Percentiles rank a stretch among this genome's conserved stretches.
phyloP scores from a whole-genome alignment of 2,113 vertebrate species.

The Platysteira castanea region DNA sequence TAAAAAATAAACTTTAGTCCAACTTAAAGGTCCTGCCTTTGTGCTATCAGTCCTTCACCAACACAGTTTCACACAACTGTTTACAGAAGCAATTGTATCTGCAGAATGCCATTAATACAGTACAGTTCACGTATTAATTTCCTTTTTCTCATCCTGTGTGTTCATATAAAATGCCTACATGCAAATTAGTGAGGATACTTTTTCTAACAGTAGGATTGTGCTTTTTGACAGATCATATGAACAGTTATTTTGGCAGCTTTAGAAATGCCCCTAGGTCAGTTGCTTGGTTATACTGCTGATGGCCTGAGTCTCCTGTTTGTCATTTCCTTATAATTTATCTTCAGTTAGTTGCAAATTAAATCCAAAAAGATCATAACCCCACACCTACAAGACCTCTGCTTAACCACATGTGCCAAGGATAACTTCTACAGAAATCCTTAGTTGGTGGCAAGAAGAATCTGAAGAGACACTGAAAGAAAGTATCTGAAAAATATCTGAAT shows the following conservation, averaged over 20 bases:
- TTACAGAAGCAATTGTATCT: not conserved
- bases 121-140: not conserved
- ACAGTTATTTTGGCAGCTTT: slow-evolving; percentile 41
- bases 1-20: not conserved
- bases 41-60: not conserved
- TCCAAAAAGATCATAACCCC: not conserved
- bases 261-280: slow-evolving; percentile 8
- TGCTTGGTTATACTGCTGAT: slow-evolving; percentile 26
- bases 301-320: not conserved
- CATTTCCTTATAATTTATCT: slow-evolving; percentile 15
- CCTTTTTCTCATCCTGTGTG: not conserved
- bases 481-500: not conserved
- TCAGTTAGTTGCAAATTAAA: slow-evolving; percentile 11
- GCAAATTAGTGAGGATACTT: not conserved
- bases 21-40: not conserved
- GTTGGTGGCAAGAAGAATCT: not conserved
- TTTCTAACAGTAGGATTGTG: not conserved
- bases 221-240: slow-evolving; percentile 37
- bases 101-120: not conserved
- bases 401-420: not conserved
- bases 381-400: not conserved
- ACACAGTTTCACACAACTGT: not conserved
- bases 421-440: not conserved
- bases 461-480: not conserved
- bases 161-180: not conserved